phyloP scores from a whole-genome alignment of 1,140 invertebrate species.

The Ips nitidus region DNA sequence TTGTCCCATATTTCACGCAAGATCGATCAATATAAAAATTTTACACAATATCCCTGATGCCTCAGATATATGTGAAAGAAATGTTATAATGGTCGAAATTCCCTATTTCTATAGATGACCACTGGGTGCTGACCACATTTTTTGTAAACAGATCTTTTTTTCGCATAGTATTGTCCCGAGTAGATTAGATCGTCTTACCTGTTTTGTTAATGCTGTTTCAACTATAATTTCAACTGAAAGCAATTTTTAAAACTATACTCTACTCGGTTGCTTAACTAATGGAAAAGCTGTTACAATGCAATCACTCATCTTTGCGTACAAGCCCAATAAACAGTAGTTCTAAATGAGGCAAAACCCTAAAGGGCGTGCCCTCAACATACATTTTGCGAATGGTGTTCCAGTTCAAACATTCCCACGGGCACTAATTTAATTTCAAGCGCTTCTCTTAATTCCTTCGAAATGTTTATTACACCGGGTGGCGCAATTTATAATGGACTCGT shows the following conservation, averaged over 20 bases:
- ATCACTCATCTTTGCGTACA: too few relatives aligned
- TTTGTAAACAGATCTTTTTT: slow-evolving; percentile 35
- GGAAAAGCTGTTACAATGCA: too few relatives aligned
- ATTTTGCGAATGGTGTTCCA: not conserved
- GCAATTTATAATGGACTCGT: slow-evolving; percentile 33
- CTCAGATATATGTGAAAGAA: slow-evolving; percentile 21
- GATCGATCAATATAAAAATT: slow-evolving; percentile 25
- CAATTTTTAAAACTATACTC: too few relatives aligned
- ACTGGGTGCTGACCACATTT: slow-evolving; percentile 34
- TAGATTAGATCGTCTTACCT: slow-evolving; percentile 24
- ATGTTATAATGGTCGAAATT: slow-evolving; percentile 16
- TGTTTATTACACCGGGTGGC: slow-evolving; percentile 21
- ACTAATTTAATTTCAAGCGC: slow-evolving; percentile 2
- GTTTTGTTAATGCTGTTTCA: slow-evolving; percentile 1
- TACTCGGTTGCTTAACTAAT: too few relatives aligned
- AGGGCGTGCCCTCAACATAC: not conserved
- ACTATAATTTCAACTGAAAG: not conserved
- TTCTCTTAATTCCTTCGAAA: slow-evolving; percentile 10
- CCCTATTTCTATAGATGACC: slow-evolving; percentile 28
- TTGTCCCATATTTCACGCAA: slow-evolving; percentile 35
- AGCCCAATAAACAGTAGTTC: not conserved
- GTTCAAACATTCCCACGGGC: slow-evolving; percentile 11
- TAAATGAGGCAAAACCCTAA: not conserved
- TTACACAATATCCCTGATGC: slow-evolving; percentile 5
- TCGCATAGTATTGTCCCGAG: slow-evolving; percentile 8